These are phyloP conservation scores for Eristalis intricaria DNA, from an alignment of 2,888 invertebrate species.

Conservation along the genomic window DNA sequence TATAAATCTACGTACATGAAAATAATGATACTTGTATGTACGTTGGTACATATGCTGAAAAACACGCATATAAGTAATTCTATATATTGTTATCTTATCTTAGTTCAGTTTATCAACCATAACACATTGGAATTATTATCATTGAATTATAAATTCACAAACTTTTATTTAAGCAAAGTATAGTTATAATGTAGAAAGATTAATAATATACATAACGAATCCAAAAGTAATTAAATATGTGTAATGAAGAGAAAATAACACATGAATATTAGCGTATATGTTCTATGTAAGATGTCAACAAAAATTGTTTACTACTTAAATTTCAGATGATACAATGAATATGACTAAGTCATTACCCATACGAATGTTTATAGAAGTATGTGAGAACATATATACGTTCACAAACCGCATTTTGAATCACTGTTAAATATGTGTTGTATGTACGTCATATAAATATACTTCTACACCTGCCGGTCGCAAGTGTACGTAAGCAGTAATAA, in stretches of 20 bases:
- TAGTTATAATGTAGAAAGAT: not conserved
- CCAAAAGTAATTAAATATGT: not conserved
- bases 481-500: not conserved
- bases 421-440: too few species aligned
- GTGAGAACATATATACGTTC: not conserved
- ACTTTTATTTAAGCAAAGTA: not conserved
- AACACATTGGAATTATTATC: not conserved
- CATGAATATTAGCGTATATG: not conserved
- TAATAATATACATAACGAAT: not conserved
- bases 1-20: too few species aligned
- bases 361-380: not conserved
- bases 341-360: not conserved
- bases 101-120: not conserved
- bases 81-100: not conserved
- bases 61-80: not conserved
- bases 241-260: not conserved
- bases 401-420: not conserved
- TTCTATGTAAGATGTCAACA: not conserved
- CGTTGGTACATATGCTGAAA: too few species aligned
- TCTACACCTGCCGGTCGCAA: not conserved
- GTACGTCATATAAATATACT: not conserved
- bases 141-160: not conserved
- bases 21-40: too few species aligned
- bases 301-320: not conserved
- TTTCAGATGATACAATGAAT: not conserved